phyloP scores from a whole-genome alignment of 2,797 vertebrate genomes.

The Ctenopoma multispine region DNA sequence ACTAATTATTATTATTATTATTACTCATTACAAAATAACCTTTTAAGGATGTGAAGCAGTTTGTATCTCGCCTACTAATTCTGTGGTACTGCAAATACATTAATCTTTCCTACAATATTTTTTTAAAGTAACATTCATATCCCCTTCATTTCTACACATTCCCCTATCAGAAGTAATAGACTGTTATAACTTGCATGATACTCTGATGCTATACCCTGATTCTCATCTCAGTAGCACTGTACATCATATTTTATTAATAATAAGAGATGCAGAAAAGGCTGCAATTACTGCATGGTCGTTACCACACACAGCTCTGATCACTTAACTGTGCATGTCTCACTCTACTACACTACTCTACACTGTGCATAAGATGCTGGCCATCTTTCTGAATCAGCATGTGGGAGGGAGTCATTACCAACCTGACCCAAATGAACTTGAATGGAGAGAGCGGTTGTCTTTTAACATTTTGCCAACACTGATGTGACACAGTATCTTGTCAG shows the following conservation, averaged over 20 bases:
- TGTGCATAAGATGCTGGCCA: conserved; percentile 28
- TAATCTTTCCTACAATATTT: neutral
- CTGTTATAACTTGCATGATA: conserved; percentile 73
- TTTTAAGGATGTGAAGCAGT: conserved; percentile 14
- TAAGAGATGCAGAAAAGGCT: conserved; percentile 72
- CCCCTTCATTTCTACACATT: conserved; percentile 57
- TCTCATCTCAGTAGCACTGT: conserved; percentile 72
- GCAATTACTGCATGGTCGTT: conserved; percentile 70
- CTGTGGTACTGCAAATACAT: conserved; percentile 11
- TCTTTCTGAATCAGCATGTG: conserved; percentile 35
- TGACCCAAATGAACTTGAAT: conserved; percentile 48
- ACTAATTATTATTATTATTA: too few relatives aligned
- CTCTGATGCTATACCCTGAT: conserved; percentile 61
- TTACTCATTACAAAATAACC: too few relatives aligned
- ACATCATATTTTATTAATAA: conserved; percentile 83
- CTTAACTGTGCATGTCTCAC: conserved; percentile 51
- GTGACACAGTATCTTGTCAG: neutral
- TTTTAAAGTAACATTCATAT: conserved; percentile 49
- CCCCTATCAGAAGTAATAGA: conserved; percentile 65
- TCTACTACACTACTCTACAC: too few relatives aligned
- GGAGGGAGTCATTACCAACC: conserved; percentile 35
- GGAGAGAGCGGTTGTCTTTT: conserved; percentile 15
- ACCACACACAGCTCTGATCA: conserved; percentile 48
- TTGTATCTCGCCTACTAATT: conserved; percentile 3
- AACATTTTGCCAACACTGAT: conserved; percentile 10